Evolutionary conservation across 1,140 invertebrate genomes (phyloP).

Genomic region (Harpegnathos saltator): DNA sequence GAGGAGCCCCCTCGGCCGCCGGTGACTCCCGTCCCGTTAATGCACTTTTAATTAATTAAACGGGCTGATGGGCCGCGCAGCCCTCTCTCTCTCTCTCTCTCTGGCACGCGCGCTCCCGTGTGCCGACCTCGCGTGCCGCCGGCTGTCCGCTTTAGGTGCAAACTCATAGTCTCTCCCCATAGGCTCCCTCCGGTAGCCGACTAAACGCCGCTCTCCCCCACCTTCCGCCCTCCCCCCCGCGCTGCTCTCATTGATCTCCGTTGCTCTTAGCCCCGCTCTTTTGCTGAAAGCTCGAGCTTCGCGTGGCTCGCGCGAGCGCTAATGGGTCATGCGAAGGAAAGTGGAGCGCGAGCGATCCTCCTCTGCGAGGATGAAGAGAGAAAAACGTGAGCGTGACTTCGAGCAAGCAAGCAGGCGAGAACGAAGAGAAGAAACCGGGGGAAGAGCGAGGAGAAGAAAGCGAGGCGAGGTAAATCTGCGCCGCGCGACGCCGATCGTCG

Average conservation of each 20-base stretch:
- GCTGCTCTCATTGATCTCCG: slow-evolving; percentile 27
- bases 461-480: too few relatives aligned
- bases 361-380: neutral
- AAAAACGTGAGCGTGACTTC: too few relatives aligned
- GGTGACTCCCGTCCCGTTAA: slow-evolving; percentile 80
- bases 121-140: slow-evolving; percentile 84
- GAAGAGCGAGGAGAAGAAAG: too few relatives aligned
- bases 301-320: slow-evolving; percentile 15
- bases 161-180: slow-evolving; percentile 79
- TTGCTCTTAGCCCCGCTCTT: slow-evolving; percentile 12
- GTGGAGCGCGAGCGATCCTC: slow-evolving; percentile 8
- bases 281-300: slow-evolving; percentile 40
- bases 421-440: too few relatives aligned
- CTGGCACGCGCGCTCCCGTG: slow-evolving; percentile 55
- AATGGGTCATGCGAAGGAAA: slow-evolving; percentile 58
- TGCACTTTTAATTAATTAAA: slow-evolving; percentile 87
- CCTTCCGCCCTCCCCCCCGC: slow-evolving; percentile 17
- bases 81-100: slow-evolving; percentile 68
- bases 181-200: slow-evolving; percentile 50
- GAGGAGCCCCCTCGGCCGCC: slow-evolving; percentile 55
- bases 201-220: slow-evolving; percentile 57
- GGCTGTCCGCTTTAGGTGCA: slow-evolving; percentile 81
- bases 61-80: slow-evolving; percentile 80
- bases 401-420: too few relatives aligned
- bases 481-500: too few relatives aligned